phyloP scores from a whole-genome alignment of 2,113 vertebrate genomes.

The Dromiciops gliroides region DNA sequence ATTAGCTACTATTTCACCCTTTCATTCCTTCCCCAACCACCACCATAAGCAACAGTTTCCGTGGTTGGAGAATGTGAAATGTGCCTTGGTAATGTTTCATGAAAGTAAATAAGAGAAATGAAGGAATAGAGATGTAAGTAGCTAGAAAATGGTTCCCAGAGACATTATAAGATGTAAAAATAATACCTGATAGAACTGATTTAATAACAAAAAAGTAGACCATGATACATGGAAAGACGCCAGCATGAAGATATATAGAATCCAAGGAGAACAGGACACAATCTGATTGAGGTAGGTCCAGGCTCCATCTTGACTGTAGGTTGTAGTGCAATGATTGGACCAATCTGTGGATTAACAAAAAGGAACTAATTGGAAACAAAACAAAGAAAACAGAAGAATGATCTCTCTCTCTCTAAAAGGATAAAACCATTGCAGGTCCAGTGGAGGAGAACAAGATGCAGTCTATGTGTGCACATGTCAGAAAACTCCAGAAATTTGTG shows the following conservation, averaged over 20 bases:
- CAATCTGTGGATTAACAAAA: constrained; percentile 87
- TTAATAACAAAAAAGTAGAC: constrained; percentile 84
- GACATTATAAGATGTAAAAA: constrained; percentile 25
- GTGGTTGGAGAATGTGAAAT: constrained; percentile 8
- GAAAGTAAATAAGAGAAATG: not conserved
- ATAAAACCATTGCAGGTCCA: not conserved
- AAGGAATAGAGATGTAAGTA: not conserved
- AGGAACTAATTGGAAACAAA: constrained; percentile 42
- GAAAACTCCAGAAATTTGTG: constrained; percentile 17
- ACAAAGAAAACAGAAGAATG: not conserved
- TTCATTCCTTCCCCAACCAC: not conserved
- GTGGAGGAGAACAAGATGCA: constrained; percentile 14
- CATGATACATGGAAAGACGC: constrained; percentile 88
- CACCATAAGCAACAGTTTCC: not conserved
- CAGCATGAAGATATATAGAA: constrained; percentile 88
- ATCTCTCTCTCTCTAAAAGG: constrained; percentile 14
- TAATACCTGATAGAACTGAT: constrained; percentile 94
- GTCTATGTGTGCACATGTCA: not conserved
- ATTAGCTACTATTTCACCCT: not conserved
- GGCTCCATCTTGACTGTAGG: constrained; percentile 83
- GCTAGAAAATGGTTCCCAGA: constrained; percentile 35
- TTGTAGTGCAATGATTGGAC: constrained; percentile 86
- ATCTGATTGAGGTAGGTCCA: constrained; percentile 86
- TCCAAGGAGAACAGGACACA: constrained; percentile 91
- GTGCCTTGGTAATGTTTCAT: not conserved